Evolutionary conservation across 2,888 invertebrate species (phyloP), one percentile per base, ranked within the genome.

Genomic region (Drosophila barbarae): DNA sequence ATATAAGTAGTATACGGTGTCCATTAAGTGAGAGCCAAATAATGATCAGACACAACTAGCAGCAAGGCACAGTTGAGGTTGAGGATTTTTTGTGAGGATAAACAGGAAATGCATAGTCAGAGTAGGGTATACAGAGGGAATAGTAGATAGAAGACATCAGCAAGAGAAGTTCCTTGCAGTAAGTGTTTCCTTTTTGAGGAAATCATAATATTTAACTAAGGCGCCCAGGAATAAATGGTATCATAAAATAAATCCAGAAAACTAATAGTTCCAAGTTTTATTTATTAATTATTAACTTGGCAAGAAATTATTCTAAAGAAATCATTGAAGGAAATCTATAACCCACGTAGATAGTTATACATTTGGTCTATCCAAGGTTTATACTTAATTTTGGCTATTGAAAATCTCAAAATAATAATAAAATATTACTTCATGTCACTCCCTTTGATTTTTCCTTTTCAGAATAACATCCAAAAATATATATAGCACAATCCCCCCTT

Each of bases 31-130:
- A 36, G 38, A 60, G 46, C 32, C 44, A 39, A 34, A 53, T 36
- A 59, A 58, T 55, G 30, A 32, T 46, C 38, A 66, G 56, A 64
- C 56, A 63, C 69, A 68, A 52, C 41, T 60, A 68, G 68, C 69
- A 60, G 69, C 57, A 67, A 67, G 67, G 52, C 66, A 67, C 52
- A 66, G 66, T 57, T 53, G 52, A 26, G 52, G 50, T 26, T 26
- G 26, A 26, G 26, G n/a, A 7, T 9, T 10, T 42, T 23, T 59
- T 2, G 35, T 42, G 42, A 52, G 54, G 59, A 23, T 13, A 44
- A 9, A 32, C 8, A 32, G 60, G 36, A 63, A 51, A 63, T 51
- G 50, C 26, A 63, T 28, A 46, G 41, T 57, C 18, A 72, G 50
- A 58, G 36, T 63, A 23, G 60, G 42, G 59, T 47, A 63, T 47